A percentile compares a stretch with the other conserved stretches of the same genome.
These are phyloP conservation scores for Jacana jacana DNA, from an alignment of 2,113 vertebrate species.

Conservation along the genomic window DNA sequence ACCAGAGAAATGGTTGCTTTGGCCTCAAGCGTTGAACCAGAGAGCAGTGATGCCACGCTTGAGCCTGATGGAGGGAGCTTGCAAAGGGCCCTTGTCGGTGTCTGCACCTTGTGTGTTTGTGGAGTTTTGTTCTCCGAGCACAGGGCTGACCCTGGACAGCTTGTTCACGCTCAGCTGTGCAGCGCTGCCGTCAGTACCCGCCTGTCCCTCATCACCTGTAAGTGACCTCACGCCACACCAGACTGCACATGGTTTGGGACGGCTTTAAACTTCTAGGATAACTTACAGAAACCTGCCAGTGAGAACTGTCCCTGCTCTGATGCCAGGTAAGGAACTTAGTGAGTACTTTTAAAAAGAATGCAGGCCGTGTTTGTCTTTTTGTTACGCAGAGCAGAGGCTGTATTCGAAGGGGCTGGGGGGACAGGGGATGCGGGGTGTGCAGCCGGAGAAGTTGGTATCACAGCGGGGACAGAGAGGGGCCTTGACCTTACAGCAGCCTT, in stretches of 20 bases:
- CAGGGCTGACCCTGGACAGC: neutral
- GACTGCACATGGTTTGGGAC: fast-evolving
- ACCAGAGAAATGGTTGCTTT: neutral
- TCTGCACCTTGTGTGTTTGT: fast-evolving
- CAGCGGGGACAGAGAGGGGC: fast-evolving
- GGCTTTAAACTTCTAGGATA: fast-evolving
- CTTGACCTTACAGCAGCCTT: no score
- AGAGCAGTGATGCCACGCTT: fast-evolving
- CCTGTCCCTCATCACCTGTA: fast-evolving
- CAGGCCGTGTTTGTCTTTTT: fast-evolving
- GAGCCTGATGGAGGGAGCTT: fast-evolving
- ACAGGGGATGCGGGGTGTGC: fast-evolving
- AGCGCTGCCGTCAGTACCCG: fast-evolving
- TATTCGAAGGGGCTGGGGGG: neutral
- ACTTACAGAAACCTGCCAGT: neutral
- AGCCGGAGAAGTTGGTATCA: neutral
- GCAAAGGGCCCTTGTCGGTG: fast-evolving
- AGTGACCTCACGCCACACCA: fast-evolving
- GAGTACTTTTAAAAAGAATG: neutral
- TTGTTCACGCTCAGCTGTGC: fast-evolving
- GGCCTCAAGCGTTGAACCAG: neutral
- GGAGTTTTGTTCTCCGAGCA: neutral
- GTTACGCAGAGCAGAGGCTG: fast-evolving
- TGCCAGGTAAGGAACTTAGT: neutral
- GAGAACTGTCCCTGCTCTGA: neutral